Evolutionary conservation across 2,113 vertebrate species (phyloP), one percentile per base, ranked within the genome.

Genomic region (Arvicanthis niloticus): DNA sequence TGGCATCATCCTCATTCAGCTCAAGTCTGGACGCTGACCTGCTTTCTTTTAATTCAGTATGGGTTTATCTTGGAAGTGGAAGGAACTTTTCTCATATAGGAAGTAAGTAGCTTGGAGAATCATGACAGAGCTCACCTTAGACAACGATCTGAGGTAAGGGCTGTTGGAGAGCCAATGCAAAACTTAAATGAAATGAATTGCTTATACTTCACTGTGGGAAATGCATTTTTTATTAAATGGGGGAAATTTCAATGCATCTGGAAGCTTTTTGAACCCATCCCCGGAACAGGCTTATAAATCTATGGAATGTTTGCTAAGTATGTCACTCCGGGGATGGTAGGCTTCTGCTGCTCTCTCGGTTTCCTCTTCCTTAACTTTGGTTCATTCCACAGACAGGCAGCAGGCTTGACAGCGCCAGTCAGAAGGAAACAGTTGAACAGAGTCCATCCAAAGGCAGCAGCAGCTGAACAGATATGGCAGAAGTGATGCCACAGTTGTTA

Each of bases 381-480:
- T 26, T 48, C 29, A 3, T 26, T 62, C 22, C 77, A 73, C 29
- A 86, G 80, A 73, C 1, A 85, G 77, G 60, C 68, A n/a, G 12
- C 37, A 93, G 93, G 76, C 82, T 94, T 94, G 90, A 72, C 76
- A 70, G 70, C 56, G 88, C 45, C 85, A 93, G 45, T 94, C 92
- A 89, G 88, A 93, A 93, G 88, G 85, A 91, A 94, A 89, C 96
- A 91, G 92, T 68, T 91, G 76, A 91, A 19, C n/a, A 78, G 81
- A 87, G 53, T 19, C n/a, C 51, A 86, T 91, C 85, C 92, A 93
- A 92, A 96, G 51, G 77, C 89, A 67, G n/a, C 76, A 53, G 77
- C 89, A 89, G 97, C 86, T 76, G 88, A 97, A 96, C 97, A 97
- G 87, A 98, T 97, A 89, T 77, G 95, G n/a, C 76, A 89, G 84